Evolutionary conservation across 2,888 invertebrate genomes (phyloP).

Genomic region (Piscicola geometra): DNA sequence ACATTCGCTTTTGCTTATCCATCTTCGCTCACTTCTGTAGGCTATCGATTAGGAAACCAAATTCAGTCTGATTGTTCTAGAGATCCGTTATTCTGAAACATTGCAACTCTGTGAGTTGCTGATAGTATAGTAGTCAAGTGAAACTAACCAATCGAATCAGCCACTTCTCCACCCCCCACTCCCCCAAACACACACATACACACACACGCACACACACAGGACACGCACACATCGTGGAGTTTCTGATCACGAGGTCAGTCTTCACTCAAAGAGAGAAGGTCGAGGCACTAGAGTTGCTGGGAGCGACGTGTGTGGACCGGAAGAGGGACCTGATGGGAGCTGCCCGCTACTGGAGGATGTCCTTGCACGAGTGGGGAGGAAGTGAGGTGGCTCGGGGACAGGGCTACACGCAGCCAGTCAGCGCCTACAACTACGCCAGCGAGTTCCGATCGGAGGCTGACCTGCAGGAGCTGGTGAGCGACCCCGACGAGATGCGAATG

Average conservation of each 20-base stretch:
- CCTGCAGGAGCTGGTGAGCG: slow-evolving; percentile 78
- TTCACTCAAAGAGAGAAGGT: slow-evolving; percentile 68
- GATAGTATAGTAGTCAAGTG: too few species aligned
- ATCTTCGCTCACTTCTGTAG: too few species aligned
- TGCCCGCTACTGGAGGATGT: slow-evolving; percentile 79
- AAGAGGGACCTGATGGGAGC: slow-evolving; percentile 83
- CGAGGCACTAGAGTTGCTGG: slow-evolving; percentile 82
- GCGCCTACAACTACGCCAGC: slow-evolving; percentile 80
- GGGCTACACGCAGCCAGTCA: slow-evolving; percentile 65
- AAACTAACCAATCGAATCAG: too few species aligned
- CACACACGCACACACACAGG: too few species aligned
- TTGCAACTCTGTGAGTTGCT: too few species aligned
- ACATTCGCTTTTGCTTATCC: too few species aligned
- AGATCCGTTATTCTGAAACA: too few species aligned
- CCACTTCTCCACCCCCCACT: too few species aligned
- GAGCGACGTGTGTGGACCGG: slow-evolving; percentile 94
- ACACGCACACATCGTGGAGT: slow-evolving; percentile 86
- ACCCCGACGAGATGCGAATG: slow-evolving; percentile 95
- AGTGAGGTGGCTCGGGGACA: slow-evolving; percentile 49
- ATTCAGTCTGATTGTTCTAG: too few species aligned
- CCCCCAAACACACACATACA: too few species aligned
- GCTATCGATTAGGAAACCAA: too few species aligned
- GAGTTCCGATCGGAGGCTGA: slow-evolving; percentile 76
- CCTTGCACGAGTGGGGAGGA: slow-evolving; percentile 67
- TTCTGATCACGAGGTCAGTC: slow-evolving; percentile 65